Conservation (phyloP, 53 echinoderm and acorn worm genomes). For the Echinometra lucunter region DNA sequence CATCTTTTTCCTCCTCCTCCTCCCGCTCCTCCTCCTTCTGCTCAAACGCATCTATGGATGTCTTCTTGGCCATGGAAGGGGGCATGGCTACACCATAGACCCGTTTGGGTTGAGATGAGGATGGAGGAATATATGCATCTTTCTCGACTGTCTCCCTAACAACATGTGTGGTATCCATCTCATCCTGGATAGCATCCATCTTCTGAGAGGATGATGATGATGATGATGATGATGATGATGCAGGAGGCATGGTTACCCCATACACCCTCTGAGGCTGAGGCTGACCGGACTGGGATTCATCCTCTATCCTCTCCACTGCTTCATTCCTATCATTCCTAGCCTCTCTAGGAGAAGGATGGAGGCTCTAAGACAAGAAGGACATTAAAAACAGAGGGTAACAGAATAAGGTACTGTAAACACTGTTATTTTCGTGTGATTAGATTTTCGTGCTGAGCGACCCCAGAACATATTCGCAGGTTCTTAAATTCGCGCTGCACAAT, state of each 20-base stretch:
- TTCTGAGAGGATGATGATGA: slow-evolving; percentile 18
- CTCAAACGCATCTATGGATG: neutral
- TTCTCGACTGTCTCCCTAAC: neutral
- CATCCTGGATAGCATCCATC: neutral
- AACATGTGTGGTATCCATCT: neutral
- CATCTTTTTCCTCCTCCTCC: slow-evolving; percentile 2
- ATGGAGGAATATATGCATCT: neutral
- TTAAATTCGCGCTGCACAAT: no score
- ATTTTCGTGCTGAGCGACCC: no score
- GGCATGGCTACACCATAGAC: slow-evolving; percentile 51
- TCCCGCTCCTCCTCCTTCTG: neutral
- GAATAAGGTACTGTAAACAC: no score
- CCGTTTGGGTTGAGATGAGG: slow-evolving; percentile 16
- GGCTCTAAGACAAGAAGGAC: neutral
- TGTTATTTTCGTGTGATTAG: no score
- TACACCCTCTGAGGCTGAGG: neutral
- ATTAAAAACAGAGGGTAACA: neutral
- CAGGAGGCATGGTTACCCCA: slow-evolving; percentile 26
- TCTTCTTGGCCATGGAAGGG: neutral
- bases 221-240: neutral
- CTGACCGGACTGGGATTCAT: neutral
- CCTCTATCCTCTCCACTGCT: neutral
- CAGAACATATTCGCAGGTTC: no score
- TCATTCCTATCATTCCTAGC: neutral
- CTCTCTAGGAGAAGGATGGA: neutral